phyloP scores from a whole-genome alignment of 2,888 invertebrate species.

The Anthophora plumipes region DNA sequence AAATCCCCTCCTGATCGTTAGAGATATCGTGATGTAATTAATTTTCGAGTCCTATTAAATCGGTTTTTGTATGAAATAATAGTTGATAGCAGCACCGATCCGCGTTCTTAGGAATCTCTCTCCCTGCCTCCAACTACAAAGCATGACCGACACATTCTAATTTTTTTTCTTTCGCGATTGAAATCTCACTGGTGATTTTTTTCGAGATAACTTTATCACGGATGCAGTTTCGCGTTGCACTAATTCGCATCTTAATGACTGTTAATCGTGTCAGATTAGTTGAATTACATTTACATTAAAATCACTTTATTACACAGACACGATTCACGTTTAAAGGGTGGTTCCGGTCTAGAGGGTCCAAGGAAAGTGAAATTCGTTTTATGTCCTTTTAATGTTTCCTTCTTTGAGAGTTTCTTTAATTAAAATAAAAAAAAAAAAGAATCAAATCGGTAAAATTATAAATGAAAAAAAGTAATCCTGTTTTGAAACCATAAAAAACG shows the following conservation, averaged over 20 bases:
- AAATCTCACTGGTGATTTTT: neutral
- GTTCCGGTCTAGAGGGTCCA: too few species aligned
- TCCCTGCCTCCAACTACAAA: neutral
- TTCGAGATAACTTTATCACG: neutral
- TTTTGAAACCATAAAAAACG: too few species aligned
- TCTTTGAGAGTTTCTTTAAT: too few species aligned
- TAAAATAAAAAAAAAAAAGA: too few species aligned
- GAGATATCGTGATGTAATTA: conserved; percentile 36
- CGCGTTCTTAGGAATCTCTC: neutral
- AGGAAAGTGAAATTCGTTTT: too few species aligned
- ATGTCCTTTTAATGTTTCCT: too few species aligned
- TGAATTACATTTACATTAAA: neutral
- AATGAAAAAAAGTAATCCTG: too few species aligned
- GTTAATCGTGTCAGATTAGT: too few species aligned
- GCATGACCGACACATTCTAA: neutral
- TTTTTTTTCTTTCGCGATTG: neutral
- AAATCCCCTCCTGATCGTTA: conserved; percentile 25
- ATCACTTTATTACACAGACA: too few species aligned
- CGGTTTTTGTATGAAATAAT: conserved; percentile 33
- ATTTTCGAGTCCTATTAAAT: conserved; percentile 33
- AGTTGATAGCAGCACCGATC: neutral
- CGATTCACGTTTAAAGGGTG: neutral
- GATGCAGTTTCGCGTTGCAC: neutral
- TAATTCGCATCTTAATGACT: neutral
- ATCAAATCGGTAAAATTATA: too few species aligned